Percentiles rank a stretch among this genome's conserved stretches.
Evolutionary conservation across 2,888 invertebrate species (phyloP).

Genomic region (Polydrusus cervinus): DNA sequence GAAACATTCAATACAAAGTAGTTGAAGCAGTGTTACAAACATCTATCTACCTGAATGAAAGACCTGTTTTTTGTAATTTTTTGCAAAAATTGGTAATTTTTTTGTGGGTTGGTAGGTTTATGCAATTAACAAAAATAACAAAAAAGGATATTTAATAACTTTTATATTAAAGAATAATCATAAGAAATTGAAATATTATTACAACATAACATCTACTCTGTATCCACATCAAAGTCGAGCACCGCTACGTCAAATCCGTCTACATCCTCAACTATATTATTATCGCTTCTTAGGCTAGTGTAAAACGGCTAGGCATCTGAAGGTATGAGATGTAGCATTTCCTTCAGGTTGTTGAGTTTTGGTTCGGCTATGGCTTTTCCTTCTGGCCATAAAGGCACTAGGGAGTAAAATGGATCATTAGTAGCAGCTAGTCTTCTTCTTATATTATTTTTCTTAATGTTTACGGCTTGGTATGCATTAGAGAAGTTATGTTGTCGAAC

Average conservation of each 20-base stretch:
- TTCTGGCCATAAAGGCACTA: slow-evolving; percentile 20
- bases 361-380: slow-evolving; percentile 35
- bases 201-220: too few relatives aligned
- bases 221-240: neutral
- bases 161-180: too few relatives aligned
- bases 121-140: too few relatives aligned
- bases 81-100: too few relatives aligned
- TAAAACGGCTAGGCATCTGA: slow-evolving; percentile 27
- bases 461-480: neutral
- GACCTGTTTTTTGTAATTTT: too few relatives aligned
- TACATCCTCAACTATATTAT: neutral
- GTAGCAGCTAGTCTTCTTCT: neutral
- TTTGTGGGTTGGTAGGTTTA: too few relatives aligned
- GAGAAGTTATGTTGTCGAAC: neutral
- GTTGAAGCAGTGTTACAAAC: too few relatives aligned
- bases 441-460: slow-evolving; percentile 1
- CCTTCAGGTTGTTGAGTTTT: slow-evolving; percentile 29
- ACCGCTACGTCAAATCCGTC: neutral
- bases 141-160: too few relatives aligned
- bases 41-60: too few relatives aligned
- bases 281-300: slow-evolving; percentile 29
- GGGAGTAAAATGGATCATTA: neutral
- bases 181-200: too few relatives aligned
- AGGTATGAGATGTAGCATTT: slow-evolving; percentile 33
- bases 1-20: too few relatives aligned